phyloP scores from a whole-genome alignment of 2,797 vertebrate species.

The Cirrhinus mrigala region DNA sequence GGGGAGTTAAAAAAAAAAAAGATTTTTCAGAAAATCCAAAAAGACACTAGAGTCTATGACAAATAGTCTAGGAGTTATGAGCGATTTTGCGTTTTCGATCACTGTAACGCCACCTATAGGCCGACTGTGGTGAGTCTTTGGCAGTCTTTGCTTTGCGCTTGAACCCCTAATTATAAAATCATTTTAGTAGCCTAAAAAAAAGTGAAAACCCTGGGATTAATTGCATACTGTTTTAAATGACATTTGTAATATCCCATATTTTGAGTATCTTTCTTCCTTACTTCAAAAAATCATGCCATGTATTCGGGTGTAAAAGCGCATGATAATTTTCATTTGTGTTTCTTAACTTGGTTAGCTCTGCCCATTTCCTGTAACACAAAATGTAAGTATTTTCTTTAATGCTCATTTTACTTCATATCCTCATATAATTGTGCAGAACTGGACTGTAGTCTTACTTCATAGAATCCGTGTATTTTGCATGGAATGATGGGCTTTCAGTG shows the following conservation, averaged over 20 bases:
- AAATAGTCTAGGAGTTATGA: too few relatives aligned
- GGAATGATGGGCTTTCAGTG: neutral
- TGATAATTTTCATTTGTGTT: constrained; percentile 1
- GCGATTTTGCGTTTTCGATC: too few relatives aligned
- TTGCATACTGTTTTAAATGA: too few relatives aligned
- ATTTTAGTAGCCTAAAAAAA: neutral
- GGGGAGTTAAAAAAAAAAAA: too few relatives aligned
- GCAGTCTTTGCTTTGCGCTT: neutral
- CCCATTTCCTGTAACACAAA: constrained; percentile 9
- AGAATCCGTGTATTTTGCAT: neutral
- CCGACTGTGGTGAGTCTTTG: neutral
- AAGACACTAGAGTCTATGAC: too few relatives aligned
- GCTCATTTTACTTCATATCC: neutral
- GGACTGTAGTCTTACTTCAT: neutral
- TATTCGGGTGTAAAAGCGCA: neutral
- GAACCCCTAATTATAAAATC: neutral
- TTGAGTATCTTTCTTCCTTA: constrained; percentile 17
- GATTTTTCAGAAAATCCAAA: too few relatives aligned
- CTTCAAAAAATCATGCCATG: fast-evolving
- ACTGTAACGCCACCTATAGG: neutral
- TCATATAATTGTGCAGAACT: neutral
- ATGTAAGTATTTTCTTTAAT: neutral
- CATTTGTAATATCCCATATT: neutral
- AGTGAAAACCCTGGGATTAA: too few relatives aligned
- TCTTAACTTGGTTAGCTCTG: neutral